These are phyloP conservation scores for Brachionichthys hirsutus DNA, from an alignment of 2,113 vertebrate species.

Conservation along the genomic window DNA sequence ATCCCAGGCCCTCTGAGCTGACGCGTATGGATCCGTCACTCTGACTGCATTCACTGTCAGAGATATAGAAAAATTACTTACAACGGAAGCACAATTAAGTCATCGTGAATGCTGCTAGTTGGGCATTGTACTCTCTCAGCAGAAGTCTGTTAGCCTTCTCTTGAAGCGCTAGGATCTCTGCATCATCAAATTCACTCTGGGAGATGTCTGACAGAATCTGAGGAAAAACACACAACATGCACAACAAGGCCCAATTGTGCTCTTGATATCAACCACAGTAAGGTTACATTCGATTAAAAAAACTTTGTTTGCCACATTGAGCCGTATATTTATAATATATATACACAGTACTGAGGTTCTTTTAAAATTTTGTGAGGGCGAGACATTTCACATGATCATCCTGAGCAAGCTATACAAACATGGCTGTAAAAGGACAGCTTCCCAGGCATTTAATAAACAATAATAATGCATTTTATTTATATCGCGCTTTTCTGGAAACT, in stretches of 20 bases:
- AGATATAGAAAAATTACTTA: constrained; percentile 24
- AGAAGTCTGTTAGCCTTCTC: constrained; percentile 79
- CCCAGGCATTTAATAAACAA: constrained; percentile 36
- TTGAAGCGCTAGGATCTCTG: constrained; percentile 80
- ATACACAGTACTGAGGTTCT: neutral
- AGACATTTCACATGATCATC: constrained; percentile 8
- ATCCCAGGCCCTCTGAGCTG: constrained; percentile 76
- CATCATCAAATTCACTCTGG: constrained; percentile 69
- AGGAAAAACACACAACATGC: neutral
- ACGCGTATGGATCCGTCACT: constrained; percentile 65
- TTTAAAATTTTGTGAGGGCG: neutral
- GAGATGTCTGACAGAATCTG: constrained; percentile 72
- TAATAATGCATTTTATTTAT: too few relatives aligned
- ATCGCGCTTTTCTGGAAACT: too few relatives aligned
- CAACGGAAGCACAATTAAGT: neutral
- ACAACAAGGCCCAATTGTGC: neutral
- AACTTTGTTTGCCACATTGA: neutral
- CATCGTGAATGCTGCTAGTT: neutral
- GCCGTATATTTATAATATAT: neutral
- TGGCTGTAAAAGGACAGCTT: constrained; percentile 12
- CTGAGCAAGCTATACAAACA: constrained; percentile 14
- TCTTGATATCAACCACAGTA: neutral
- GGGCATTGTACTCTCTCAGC: constrained; percentile 74
- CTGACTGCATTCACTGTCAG: constrained; percentile 69
- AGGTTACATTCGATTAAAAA: neutral